A percentile compares a stretch with the other conserved stretches of the same genome.
phyloP scores from a whole-genome alignment of 2,888 invertebrate genomes.

The Alsophila aescularia region DNA sequence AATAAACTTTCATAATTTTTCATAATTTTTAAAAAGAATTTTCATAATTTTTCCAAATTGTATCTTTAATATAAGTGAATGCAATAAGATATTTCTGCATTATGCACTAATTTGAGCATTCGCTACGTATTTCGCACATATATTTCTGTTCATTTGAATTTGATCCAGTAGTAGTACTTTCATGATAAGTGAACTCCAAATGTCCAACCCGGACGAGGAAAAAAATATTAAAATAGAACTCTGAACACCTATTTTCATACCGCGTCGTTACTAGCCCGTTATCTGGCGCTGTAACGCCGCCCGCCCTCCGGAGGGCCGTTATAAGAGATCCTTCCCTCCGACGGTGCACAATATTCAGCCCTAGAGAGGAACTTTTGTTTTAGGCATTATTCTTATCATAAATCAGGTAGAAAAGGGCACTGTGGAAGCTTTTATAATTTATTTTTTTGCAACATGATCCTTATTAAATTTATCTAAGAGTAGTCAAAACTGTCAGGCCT shows the following conservation, averaged over 20 bases:
- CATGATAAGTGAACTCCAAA: not conserved
- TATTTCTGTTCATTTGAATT: too few relatives aligned
- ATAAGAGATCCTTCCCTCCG: conserved; percentile 17
- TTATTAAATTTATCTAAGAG: too few relatives aligned
- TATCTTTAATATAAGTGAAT: too few relatives aligned
- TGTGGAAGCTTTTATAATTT: conserved; percentile 4
- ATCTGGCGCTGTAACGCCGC: conserved; percentile 30
- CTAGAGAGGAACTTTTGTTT: conserved; percentile 22
- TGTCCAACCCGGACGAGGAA: not conserved
- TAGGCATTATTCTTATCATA: conserved; percentile 17
- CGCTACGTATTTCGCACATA: too few relatives aligned
- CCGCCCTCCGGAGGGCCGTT: conserved; percentile 33
- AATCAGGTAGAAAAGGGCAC: conserved; percentile 11
- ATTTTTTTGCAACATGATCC: too few relatives aligned
- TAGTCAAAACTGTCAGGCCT: too few relatives aligned
- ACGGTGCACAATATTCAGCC: conserved; percentile 10
- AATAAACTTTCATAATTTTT: not conserved
- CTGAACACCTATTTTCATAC: conserved; percentile 30
- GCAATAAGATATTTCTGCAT: too few relatives aligned
- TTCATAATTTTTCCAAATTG: too few relatives aligned
- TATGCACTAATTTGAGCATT: too few relatives aligned
- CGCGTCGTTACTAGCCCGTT: conserved; percentile 36
- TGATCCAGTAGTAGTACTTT: too few relatives aligned
- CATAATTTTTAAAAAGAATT: too few relatives aligned
- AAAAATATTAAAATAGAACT: conserved; percentile 21